Base-by-base conservation (phyloP, 2,888 invertebrate species). In the Troides oblongomaculatus region DNA sequence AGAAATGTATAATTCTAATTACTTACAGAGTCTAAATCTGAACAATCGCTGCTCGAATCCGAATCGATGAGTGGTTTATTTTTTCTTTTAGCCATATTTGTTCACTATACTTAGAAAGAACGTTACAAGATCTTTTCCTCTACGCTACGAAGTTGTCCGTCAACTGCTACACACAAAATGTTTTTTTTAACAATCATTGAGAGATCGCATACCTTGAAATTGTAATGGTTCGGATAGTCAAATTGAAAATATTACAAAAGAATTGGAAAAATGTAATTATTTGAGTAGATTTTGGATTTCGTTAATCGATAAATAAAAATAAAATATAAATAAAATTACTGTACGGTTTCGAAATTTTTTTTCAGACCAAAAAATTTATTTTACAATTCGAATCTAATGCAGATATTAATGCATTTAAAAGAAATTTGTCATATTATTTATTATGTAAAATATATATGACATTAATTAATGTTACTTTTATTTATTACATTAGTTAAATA, bases 21-120 rank as follows among this genome's bases (percentile, higher is more conserved):
- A 93, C 96, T 95, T 93, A 97, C 97, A 79, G 96, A 96, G 87
- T 97, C 97, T 81, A 97, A 93, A 91, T 97, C 97, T 66, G 96
- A 96, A 75, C 95, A 96, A 78, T 95, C 96, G 86, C 96, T 96
- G 86, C 96, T 97, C 71, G 96, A 96, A 85, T 97, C 96, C 30
- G 97, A 96, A 84, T 97, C 97, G 77, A 97, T 95, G 73, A 97
- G 90, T 58, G 96, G 96, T 84, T 96, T 96, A 86, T 95, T 96
- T 88, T 97, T 97, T 76, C 97, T 94, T 92, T 97, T 97, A 78
- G 95, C 96, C 97, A 97, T 97, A 88, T 80, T 84, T 71, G 69
- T 64, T 46, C 61, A 70, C 68, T 74, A 71, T 65, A 70, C 66
- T 70, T 72, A 71, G 64, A 70, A 74, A 74, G 72, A 71, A 72